Evolutionary conservation across 1,140 invertebrate species (phyloP), one percentile per base, ranked within the genome.

Genomic region (Diploscapter pachys): DNA sequence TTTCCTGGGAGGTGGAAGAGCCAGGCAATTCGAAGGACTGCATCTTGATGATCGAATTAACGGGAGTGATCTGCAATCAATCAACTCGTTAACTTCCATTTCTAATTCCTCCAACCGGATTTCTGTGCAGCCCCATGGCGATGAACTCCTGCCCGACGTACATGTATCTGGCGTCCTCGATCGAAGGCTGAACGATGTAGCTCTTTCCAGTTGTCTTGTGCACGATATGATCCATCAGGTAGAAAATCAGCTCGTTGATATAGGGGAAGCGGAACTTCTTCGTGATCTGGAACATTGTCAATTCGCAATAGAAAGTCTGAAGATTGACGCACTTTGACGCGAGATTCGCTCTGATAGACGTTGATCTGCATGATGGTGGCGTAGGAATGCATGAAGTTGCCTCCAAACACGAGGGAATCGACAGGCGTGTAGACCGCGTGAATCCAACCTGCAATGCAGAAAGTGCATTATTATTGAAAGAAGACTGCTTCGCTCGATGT

Each of bases 211-310:
- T 88, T 11, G 97, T 86, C 64, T 93, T 92, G 80, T 92, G 90
- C 3, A 98, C 93, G 86, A 98, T 97, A 55, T 93, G 89, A 81
- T 95, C 94, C 56, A 98, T 87, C 3, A 97, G 94, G 87, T 98
- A 98, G 95, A 95, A 98, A 49, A 96, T 87, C 91, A 98, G 96
- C 88, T 98, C 95, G 4, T 92, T 94, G 86, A 95, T 98, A 87
- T 96, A 98, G 11, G 95, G 95, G 87, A 97, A 98, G 0, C 95
- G 90, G 87, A 96, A 98, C 88, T 97, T 97, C 80, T 94, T 92
- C 3, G 94, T 94, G 53, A 98, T 93, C 91, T 93, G 86, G 9
- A 85, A 82, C 5, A 9, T 6, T 31, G 9, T 31, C 51, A 82
- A 80, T 79, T 85, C 50, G 31, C 8, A 82, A 81, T 85, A 80